Conservation (phyloP, 2,888 invertebrate species). For the Chaitophorus viminalis region DNA sequence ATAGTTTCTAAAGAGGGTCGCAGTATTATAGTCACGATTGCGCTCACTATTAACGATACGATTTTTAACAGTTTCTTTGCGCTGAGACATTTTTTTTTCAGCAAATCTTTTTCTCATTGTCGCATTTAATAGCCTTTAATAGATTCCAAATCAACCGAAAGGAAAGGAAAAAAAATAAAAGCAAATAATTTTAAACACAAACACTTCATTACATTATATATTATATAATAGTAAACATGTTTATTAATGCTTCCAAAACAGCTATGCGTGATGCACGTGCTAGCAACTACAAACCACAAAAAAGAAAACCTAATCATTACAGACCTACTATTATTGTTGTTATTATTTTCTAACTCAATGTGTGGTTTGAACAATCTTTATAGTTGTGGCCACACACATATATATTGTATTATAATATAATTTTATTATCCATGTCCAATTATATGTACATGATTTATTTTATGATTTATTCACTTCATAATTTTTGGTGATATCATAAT, state of each 20-base stretch:
- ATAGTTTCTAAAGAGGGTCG: slow-evolving; percentile 7
- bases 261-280: background rate
- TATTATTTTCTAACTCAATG: background rate
- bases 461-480: background rate
- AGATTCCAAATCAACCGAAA: background rate
- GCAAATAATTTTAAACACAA: background rate
- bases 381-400: background rate
- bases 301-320: background rate
- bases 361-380: background rate
- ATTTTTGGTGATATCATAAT: background rate
- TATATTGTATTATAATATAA: background rate
- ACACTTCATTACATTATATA: background rate
- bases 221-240: background rate
- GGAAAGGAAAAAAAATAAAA: background rate
- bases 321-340: background rate
- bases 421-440: background rate
- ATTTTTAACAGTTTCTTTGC: background rate
- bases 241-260: background rate
- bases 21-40: slow-evolving; percentile 4
- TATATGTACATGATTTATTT: background rate
- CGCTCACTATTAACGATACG: background rate
- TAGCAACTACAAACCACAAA: background rate
- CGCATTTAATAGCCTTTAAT: background rate
- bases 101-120: background rate
- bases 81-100: background rate